Evolutionary conservation across 23 tunicate species (phyloP), one percentile per base, ranked within the genome.

Genomic region (Halocynthia aurantium): DNA sequence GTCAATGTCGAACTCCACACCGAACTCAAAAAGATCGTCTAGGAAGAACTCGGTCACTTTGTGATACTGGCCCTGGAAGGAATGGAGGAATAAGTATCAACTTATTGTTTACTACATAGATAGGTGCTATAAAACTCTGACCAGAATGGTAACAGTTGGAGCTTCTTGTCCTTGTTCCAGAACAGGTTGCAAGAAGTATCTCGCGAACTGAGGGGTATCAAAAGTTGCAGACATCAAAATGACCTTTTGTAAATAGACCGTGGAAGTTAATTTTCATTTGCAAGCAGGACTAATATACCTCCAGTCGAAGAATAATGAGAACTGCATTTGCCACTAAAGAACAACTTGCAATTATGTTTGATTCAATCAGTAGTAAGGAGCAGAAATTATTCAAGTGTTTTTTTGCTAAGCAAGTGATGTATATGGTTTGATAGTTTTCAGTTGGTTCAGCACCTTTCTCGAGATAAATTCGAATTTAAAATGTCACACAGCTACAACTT

Each of bases 161-260:
- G 78, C 78, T 19, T 22, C 22, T 10, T 53, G 49, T 0, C 64
- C 49, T 18, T 8, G 15, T 62, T 54, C 62, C 10, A 51, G 13
- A 13, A 61, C 71, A 61, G 67, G 50, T 55, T 50, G 40, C 5
- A 85, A 81, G 86, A 92, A 92, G 63, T 92, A 92, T 51, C 84
- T 77, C 9, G 87, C 80, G 65, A 88, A 84, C 19, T 75, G 67
- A 7, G 61, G 51, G 31, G 81, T 77, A 21, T 88, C 84, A 22
- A 88, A 50, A 7, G 99, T 94, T 50, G 99, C 99, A 9, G 99
- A 94, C 99, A 94, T 94, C 13, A 94, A 80, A 65, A 94, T 77
- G n/a, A 94, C 86, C 78, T 72, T 31, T 31, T 0, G 44, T 0
- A 31, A 31, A 31, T 31, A 31, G 4, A 31, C 2, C 44, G 2